Evolutionary conservation across 2,113 vertebrate species (phyloP), one percentile per base, ranked within the genome.

Genomic region (Brachyhypopomus occidentalis): DNA sequence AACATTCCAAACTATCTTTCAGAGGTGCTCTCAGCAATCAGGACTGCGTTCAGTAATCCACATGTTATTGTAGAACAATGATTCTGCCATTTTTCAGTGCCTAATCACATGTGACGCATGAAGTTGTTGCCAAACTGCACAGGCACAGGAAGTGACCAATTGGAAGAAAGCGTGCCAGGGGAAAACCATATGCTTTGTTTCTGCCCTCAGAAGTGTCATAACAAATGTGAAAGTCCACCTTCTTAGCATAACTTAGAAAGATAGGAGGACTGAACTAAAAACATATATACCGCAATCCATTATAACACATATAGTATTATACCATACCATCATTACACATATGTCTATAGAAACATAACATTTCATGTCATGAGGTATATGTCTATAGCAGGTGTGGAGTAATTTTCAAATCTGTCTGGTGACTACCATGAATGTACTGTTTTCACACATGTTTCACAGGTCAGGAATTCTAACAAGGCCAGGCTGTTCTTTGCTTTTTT

Each of bases 131-230:
- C 34, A 79, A 87, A 78, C 45, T 0, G 73, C 63, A 75, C 55
- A 79, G 58, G 58, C 59, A 82, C 83, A 86, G 87, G 85, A 88
- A 84, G 67, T 86, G 87, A 85, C 67, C 72, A 85, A 79, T 71
- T 41, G 77, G 45, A 22, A 52, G 80, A 79, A 41, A 60, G 71
- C 3, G n/a, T 63, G 48, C 38, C 27, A 69, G 30, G n/a, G 20
- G 6, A 59, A 73, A 86, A 86, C 76, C 79, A 83, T 81, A 62
- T 83, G 75, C 60, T 83, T 75, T 69, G 45, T 69, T n/a, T 52
- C 27, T n/a, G 9, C 66, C 20, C 27, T 76, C 62, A 36, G 25
- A 16, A 41, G 36, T 17, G 63, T 48, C 62, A 58, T 23, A 83
- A 70, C 25, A 67, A 2, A 22, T 56, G 66, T 60, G 22, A 25